Evolutionary conservation across 2,113 vertebrate species (phyloP).

Genomic region (Synodontis membranacea): DNA sequence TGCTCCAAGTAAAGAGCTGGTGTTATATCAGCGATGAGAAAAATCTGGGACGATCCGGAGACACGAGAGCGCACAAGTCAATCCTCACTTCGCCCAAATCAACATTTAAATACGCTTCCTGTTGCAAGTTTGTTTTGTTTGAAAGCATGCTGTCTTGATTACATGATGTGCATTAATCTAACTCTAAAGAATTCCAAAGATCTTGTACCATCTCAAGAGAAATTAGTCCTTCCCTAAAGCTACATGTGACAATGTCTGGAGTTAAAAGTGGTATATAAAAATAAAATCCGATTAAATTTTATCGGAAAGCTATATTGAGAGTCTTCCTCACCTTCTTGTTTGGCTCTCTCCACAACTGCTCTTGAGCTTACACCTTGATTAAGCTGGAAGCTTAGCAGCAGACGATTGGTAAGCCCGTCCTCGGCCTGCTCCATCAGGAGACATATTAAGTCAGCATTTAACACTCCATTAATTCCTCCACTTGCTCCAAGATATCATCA

Average conservation of each 20-base stretch:
- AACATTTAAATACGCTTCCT: neutral
- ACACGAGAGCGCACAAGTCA: conserved; percentile 17
- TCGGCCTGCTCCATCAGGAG: conserved; percentile 37
- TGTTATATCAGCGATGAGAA: conserved; percentile 57
- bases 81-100: neutral
- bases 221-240: neutral
- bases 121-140: neutral
- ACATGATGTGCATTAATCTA: neutral
- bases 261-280: neutral
- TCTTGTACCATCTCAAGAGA: neutral
- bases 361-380: conserved; percentile 20
- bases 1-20: conserved; percentile 53
- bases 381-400: conserved; percentile 25
- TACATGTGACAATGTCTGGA: neutral
- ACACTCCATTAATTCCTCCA: conserved; percentile 51
- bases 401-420: conserved; percentile 26
- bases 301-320: neutral
- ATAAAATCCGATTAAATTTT: neutral
- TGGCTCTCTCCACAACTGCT: conserved; percentile 11
- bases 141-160: neutral
- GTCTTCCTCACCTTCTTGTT: neutral
- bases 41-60: conserved; percentile 54
- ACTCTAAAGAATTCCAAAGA: neutral
- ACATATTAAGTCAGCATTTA: conserved; percentile 55
- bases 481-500: conserved; percentile 43